Evolutionary conservation across 2,113 vertebrate species (phyloP), one percentile per base, ranked within the genome.

Genomic region (Elanus axillaris): DNA sequence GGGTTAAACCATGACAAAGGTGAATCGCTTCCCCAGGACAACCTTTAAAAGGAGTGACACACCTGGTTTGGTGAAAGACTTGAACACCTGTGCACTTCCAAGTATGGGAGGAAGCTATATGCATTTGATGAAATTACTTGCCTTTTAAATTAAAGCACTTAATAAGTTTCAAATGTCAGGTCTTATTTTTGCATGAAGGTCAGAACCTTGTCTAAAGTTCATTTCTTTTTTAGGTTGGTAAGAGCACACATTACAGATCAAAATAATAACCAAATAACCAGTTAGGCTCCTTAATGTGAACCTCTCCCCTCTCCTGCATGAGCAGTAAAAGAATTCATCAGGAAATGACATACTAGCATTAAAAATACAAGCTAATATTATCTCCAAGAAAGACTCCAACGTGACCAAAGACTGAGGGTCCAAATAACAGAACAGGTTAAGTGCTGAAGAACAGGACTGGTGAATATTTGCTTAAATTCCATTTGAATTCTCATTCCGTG

Each of bases 121-220:
- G 58, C n/a, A 58, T 82, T 79, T 66, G 78, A 71, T 62, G 55
- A 77, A 87, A 93, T 93, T 63, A 73, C 86, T 88, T 93, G 60
- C 73, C 66, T 96, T 96, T 91, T 86, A 93, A 89, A 78, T 95
- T 91, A 91, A 94, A 95, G 77, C 0, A 12, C 58, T 94, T 94
- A 87, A 92, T 93, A 94, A 79, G 20, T 90, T 94, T 96, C 77
- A 96, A 96, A 95, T 93, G 87, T 94, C 93, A 85, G 85, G 63
- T 85, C 66, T 90, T 43, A 43, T 96, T 96, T 89, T 94, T 76
- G 77, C 77, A 47, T 43, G 31, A 77, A 79, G 85, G 71, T 96
- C 64, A 80, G 88, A 88, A 78, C 50, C 80, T 92, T 91, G 72
- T 78, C 76, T 91, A 64, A 91, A 91, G 80, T 85, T 87, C 32